Base-by-base conservation (phyloP, 2,888 invertebrate species). In the Drosophila pseudotalamancana region DNA sequence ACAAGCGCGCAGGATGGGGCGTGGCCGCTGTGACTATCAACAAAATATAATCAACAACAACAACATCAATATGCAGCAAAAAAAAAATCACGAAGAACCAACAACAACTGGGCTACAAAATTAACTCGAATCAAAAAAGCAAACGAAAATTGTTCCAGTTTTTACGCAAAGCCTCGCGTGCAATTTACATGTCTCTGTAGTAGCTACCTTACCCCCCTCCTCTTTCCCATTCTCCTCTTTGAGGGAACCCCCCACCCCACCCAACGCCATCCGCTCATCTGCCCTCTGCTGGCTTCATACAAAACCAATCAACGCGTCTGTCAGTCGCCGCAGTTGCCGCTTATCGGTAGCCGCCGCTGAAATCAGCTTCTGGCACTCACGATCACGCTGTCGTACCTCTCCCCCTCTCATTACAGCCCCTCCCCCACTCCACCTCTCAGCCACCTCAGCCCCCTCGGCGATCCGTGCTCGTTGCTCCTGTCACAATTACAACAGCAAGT, bases 291-390 rank as follows among this genome's bases (percentile, higher is more conserved):
- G 45, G 35, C 71, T 35, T 34, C 49, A 12, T 62, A 57, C 84
- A 83, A 89, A 87, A 87, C 80, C 88, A 89, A 89, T 89, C 89
- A 89, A 88, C 89, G 90, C 87, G 81, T 77, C 85, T 87, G 88
- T 87, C 89, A 88, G 72, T 81, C 62, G 62, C 63, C 5, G 21
- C 51, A 18, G 40, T 50, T 59, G 67, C 71, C 77, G 89, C 86
- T 90, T 89, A 90, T 89, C 89, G 84, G 90, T 87, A 89, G 89
- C 89, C 66, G 64, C 54, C 57, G 75, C 75, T 74, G 79, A 74
- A 75, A 85, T 79, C 82, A 83, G 89, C 90, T 90, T 89, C 89
- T 89, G 90, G 88, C 89, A 89, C 88, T 89, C 90, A 89, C 90
- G 89, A 84, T 75, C 79, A 75, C 76, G 62, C 69, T 60, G 77